Percentiles rank a stretch among this genome's conserved stretches.
phyloP scores from a whole-genome alignment of 1,140 invertebrate genomes.

The Leptinotarsa undecemlineata region DNA sequence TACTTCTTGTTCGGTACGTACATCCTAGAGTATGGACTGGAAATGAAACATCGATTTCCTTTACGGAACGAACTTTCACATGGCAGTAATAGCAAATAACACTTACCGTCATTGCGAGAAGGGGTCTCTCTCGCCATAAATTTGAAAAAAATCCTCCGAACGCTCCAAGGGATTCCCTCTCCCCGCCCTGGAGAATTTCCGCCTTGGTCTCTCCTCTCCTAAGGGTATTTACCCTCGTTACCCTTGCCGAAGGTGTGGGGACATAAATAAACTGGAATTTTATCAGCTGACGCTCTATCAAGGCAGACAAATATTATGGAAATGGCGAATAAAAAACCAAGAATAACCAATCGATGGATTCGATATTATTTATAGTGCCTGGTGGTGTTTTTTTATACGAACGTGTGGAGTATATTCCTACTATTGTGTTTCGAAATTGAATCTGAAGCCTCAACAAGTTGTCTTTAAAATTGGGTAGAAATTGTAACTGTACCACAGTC shows the following conservation, averaged over 20 bases:
- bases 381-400: too few relatives aligned
- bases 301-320: conserved; percentile 33
- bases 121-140: conserved; percentile 31
- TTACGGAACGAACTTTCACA: conserved; percentile 20
- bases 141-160: conserved; percentile 30
- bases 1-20: too few relatives aligned
- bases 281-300: conserved; percentile 35
- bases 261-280: conserved; percentile 34
- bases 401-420: too few relatives aligned
- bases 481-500: too few relatives aligned
- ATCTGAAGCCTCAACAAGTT: too few relatives aligned
- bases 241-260: conserved; percentile 27
- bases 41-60: not conserved
- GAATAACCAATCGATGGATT: conserved; percentile 25
- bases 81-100: conserved; percentile 35
- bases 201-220: conserved; percentile 8
- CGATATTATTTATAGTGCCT: too few relatives aligned
- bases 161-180: conserved; percentile 14
- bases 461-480: too few relatives aligned
- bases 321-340: conserved; percentile 36
- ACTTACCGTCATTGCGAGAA: conserved; percentile 34
- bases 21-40: too few relatives aligned
- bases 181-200: conserved; percentile 19
- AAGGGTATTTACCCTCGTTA: conserved; percentile 28
- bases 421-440: too few relatives aligned